Base-by-base conservation (phyloP, 2,888 invertebrate species). In the Chrysomela aeneicollis region DNA sequence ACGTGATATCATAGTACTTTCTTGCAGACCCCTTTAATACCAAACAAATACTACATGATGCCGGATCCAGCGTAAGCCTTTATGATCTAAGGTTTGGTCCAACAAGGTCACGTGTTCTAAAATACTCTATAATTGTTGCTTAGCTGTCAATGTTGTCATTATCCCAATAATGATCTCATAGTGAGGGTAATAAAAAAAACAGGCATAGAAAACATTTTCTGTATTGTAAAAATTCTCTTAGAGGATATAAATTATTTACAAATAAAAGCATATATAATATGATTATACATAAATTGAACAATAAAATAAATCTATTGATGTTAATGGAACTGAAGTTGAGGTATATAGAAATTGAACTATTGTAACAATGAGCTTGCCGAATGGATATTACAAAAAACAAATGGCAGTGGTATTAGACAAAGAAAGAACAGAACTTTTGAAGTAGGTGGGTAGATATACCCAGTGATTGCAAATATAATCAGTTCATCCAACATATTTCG, bases 291-390 rank as follows among this genome's bases (percentile, higher is more conserved):
- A 54, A 66, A 65, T 64, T 71, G 66, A 69, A 71, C 69, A 69
- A 69, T 71, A 71, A 65, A 68, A 64, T 64, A 65, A 71, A 64
- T 63, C 69, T 71, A 66, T 71, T 64, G 69, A 69, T 69, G 64
- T 69, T 59, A 59, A 66, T 70, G 71, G 67, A 70, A 70, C 70
- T 71, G 70, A 68, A 51, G 61, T 62, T 72, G 72, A 72, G 72
- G 72, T 72, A 72, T 72, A 70, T 72, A 66, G 66, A 68, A 68
- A 55, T 72, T 72, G 72, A 72, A 72, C 72, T 72, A 70, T 71
- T 72, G 72, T 70, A 66, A 57, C 30, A 59, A 69, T 72, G 72
- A 72, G 72, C 72, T 68, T 42, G 15, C 42, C 42, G 69, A 62
- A 30, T 61, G 59, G 63, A 61, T 32, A 53, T 63, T 57, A 37